A percentile compares a stretch with the other conserved stretches of the same genome.
These are phyloP conservation scores for Quiscalus mexicanus DNA, from an alignment of 2,113 vertebrate species.

Conservation along the genomic window DNA sequence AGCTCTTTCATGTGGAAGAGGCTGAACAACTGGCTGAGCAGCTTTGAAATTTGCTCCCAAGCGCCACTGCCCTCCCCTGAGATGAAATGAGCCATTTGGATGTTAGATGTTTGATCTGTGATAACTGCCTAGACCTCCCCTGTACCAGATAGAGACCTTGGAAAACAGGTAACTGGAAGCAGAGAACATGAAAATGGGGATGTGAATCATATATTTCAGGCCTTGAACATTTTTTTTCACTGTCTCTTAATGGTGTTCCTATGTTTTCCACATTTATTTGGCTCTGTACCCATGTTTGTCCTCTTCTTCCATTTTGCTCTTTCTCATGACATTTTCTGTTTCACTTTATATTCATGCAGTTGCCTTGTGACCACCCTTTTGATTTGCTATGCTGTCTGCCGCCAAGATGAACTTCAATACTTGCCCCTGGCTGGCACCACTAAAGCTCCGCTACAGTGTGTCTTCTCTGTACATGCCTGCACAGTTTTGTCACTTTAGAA, in stretches of 20 bases:
- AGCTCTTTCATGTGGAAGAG: not conserved
- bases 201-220: not conserved
- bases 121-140: not conserved
- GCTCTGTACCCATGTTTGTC: not conserved
- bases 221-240: not conserved
- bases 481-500: not conserved
- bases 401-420: not conserved
- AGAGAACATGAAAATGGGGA: not conserved
- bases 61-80: not conserved
- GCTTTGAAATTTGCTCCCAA: not conserved
- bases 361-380: not conserved
- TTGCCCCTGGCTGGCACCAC: not conserved
- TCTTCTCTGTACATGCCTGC: not conserved
- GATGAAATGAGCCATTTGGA: not conserved
- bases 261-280: not conserved
- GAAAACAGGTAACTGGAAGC: not conserved
- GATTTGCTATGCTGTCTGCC: not conserved
- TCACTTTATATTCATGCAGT: not conserved
- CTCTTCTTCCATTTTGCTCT: not conserved
- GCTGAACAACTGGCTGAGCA: not conserved
- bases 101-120: not conserved
- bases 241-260: not conserved
- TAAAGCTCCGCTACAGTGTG: not conserved
- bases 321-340: not conserved
- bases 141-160: not conserved